Conservation (phyloP, 2,113 vertebrate genomes). For the Stercorarius parasiticus region DNA sequence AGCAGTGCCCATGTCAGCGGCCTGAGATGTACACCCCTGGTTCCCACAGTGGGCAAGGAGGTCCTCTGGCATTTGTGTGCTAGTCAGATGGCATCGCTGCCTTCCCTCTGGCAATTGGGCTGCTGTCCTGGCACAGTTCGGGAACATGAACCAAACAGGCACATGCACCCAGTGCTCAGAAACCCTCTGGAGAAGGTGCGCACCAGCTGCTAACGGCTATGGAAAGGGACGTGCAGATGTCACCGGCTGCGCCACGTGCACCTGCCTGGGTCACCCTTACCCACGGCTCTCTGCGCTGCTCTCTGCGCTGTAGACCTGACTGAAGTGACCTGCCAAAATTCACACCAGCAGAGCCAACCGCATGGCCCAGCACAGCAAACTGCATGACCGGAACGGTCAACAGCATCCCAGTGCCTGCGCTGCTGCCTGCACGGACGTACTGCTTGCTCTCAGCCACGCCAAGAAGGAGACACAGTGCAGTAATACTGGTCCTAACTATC, state of each 20-base stretch:
- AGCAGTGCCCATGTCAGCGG: background rate
- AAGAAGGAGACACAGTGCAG: background rate
- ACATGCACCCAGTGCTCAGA: background rate
- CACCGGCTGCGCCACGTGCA: background rate
- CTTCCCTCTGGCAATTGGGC: no score
- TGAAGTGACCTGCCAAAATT: background rate
- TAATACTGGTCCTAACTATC: background rate
- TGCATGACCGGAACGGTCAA: background rate
- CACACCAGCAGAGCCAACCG: no score
- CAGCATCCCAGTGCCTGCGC: fast-evolving
- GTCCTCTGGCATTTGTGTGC: fast-evolving
- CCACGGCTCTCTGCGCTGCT: background rate
- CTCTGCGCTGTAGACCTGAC: background rate
- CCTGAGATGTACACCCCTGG: background rate
- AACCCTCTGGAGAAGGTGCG: background rate
- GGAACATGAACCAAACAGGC: fast-evolving
- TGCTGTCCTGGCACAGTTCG: fast-evolving
- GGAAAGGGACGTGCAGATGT: background rate
- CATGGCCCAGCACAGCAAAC: fast-evolving
- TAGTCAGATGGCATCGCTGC: background rate
- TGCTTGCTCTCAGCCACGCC: fast-evolving
- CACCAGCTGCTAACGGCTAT: fast-evolving
- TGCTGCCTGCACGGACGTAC: fast-evolving
- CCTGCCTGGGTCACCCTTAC: background rate
- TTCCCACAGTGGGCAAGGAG: background rate